Evolutionary conservation across 2,797 vertebrate genomes (phyloP), one percentile per base, ranked within the genome.

Genomic region (Schizothorax lantsangensis): DNA sequence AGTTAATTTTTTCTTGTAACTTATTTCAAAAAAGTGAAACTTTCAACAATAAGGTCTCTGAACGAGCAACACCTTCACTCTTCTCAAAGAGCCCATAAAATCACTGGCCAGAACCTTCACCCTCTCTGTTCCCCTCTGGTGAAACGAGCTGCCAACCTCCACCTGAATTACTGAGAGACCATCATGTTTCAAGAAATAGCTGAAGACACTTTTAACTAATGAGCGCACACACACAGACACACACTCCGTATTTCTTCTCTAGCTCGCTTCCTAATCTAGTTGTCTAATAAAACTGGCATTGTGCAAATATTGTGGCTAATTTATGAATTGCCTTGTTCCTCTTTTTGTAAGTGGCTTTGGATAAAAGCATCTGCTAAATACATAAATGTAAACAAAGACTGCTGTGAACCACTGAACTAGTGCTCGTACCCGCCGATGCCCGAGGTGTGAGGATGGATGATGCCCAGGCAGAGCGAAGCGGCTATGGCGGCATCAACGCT

Each of bases 401-500:
- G 6, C 68, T 1, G 4, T 74, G 17, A 23, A 62, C 2, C 8
- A 45, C 5, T 66, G 19, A 52, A n/a, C 7, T 10, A 12, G 36
- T 1, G 26, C 26, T 72, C 97, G 92, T 94, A 99, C 98, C 98
- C 98, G 52, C 98, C 98, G 5, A 99, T 95, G 40, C 98, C 98
- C 1, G 98, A 98, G 0, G 95, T 95, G 93, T 99, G 98, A 0
- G 98, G 98, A 90, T 98, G 97, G 88, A 99, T 93, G 0, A 99
- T 94, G 52, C 98, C 98, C 0, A 96, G 92, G 79, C 98, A 99
- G 89, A 99, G 95, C 40, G 97, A 95, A 0, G 98, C 96, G 19
- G 95, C 90, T 4, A 99, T 96, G 81, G 98, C 98, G 0, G 98
- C 98, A 0, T 99, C 98, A 69, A 99, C 98, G 0, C 98, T 99